phyloP scores from a whole-genome alignment of 2,797 vertebrate species.

The Myotis vivesi region DNA sequence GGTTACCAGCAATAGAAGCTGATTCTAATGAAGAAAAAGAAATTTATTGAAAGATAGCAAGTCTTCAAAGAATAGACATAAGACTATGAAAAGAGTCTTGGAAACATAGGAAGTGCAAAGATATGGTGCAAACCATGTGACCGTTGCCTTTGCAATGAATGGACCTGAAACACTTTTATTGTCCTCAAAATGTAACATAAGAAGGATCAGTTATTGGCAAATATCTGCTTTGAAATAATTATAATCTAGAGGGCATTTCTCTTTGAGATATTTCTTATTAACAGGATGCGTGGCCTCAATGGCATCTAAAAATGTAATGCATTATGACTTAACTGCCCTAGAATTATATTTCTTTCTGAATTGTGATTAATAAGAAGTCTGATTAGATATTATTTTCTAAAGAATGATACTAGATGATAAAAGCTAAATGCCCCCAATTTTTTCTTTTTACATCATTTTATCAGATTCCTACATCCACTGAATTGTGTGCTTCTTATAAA shows the following conservation, averaged over 20 bases:
- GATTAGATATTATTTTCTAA: conserved; percentile 72
- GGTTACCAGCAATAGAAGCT: not conserved
- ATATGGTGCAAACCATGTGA: not conserved
- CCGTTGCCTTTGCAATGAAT: not conserved
- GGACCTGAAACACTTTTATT: not conserved
- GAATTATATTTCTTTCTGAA: conserved; percentile 65
- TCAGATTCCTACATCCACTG: not conserved
- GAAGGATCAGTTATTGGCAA: not conserved
- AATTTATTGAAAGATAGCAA: not conserved
- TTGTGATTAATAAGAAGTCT: conserved; percentile 67
- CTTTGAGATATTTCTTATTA: conserved; percentile 74
- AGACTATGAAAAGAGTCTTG: not conserved
- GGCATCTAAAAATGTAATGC: conserved; percentile 64
- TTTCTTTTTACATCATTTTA: not conserved
- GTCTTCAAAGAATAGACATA: not conserved
- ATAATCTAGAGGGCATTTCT: conserved; percentile 63
- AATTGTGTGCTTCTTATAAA: not conserved
- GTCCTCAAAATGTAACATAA: not conserved
- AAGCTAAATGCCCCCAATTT: conserved; percentile 36
- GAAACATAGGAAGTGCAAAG: not conserved
- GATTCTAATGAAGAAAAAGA: conserved; percentile 12
- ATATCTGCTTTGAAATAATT: conserved; percentile 47
- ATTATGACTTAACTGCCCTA: conserved; percentile 65
- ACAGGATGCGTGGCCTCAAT: conserved; percentile 57
- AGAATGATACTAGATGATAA: not conserved